phyloP scores from a whole-genome alignment of 2,113 vertebrate species.

The Hippocampus mohnikei region DNA sequence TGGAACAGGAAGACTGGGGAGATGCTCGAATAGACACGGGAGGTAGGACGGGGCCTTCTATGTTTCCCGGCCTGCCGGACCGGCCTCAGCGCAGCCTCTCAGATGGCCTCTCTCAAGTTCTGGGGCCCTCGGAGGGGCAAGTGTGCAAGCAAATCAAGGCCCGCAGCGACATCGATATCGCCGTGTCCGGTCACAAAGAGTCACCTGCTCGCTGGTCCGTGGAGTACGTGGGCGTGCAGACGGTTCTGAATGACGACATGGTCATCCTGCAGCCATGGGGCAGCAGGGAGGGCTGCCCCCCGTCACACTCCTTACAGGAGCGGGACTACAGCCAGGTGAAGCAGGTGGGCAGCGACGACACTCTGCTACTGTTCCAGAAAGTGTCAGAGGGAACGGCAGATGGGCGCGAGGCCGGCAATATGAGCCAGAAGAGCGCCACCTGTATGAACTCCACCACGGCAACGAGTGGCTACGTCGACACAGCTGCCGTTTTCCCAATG shows the following conservation, averaged over 20 bases:
- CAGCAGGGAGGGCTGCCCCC: conserved; percentile 55
- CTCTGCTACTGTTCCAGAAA: conserved; percentile 81
- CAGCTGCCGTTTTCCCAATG: conserved; percentile 62
- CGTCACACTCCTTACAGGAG: conserved; percentile 4
- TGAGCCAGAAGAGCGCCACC: conserved; percentile 49
- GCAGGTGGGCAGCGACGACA: conserved; percentile 67
- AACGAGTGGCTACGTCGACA: conserved; percentile 83
- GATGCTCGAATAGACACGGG: conserved; percentile 24
- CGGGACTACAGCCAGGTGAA: conserved; percentile 86
- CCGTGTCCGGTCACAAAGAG: neutral
- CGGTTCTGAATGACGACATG: conserved; percentile 71
- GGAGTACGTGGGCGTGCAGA: conserved; percentile 88
- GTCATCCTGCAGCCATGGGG: conserved; percentile 72
- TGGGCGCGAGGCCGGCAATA: conserved; percentile 24
- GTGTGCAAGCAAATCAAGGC: conserved; percentile 30
- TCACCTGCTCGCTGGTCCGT: conserved; percentile 52
- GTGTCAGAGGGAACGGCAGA: conserved; percentile 38
- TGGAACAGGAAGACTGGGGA: conserved; percentile 27
- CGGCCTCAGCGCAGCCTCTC: conserved; percentile 43
- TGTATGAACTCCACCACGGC: conserved; percentile 21
- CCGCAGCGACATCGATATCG: conserved; percentile 42
- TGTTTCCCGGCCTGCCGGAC: conserved; percentile 40
- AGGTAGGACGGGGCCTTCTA: conserved; percentile 75
- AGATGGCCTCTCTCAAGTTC: conserved; percentile 24
- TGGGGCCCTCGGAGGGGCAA: conserved; percentile 24